phyloP scores from a whole-genome alignment of 2,113 vertebrate genomes.

The Dunckerocampus dactyliophorus region DNA sequence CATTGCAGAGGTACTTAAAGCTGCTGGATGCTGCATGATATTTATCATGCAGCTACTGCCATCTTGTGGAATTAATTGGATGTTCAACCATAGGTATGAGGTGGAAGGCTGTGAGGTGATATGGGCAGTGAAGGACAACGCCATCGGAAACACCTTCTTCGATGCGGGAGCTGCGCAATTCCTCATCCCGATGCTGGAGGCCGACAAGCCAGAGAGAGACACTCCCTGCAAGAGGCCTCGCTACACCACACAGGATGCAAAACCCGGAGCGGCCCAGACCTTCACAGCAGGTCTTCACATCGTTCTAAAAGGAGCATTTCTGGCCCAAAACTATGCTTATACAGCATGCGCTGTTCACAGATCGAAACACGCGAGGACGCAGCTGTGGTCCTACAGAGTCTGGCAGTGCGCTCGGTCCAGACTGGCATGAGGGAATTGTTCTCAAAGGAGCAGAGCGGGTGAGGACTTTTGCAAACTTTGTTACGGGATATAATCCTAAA shows the following conservation, averaged over 20 bases:
- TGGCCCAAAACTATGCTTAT: not conserved
- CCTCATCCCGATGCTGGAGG: slow-evolving; percentile 80
- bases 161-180: slow-evolving; percentile 94
- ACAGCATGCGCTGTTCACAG: slow-evolving; percentile 42
- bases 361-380: slow-evolving; percentile 38
- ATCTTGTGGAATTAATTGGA: too few species aligned
- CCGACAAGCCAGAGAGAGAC: slow-evolving; percentile 63
- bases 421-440: slow-evolving; percentile 87
- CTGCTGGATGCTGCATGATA: too few species aligned
- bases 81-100: slow-evolving; percentile 72
- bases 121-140: slow-evolving; percentile 94
- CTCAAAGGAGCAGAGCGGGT: slow-evolving; percentile 85
- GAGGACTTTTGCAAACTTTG: not conserved
- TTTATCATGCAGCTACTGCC: too few species aligned
- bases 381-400: slow-evolving; percentile 33
- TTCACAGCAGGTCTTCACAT: slow-evolving; percentile 63
- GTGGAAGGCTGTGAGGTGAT: slow-evolving; percentile 90
- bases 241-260: slow-evolving; percentile 75
- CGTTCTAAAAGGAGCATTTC: not conserved
- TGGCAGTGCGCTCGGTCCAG: slow-evolving; percentile 91
- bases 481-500: not conserved
- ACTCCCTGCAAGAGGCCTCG: slow-evolving; percentile 79
- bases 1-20: too few species aligned
- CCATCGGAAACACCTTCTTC: slow-evolving; percentile 95
- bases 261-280: slow-evolving; percentile 27